These are phyloP conservation scores for Aurelia aurita DNA, from an alignment of 30 jellyfish, hydroid and myxozoan genomes.

Conservation along the genomic window DNA sequence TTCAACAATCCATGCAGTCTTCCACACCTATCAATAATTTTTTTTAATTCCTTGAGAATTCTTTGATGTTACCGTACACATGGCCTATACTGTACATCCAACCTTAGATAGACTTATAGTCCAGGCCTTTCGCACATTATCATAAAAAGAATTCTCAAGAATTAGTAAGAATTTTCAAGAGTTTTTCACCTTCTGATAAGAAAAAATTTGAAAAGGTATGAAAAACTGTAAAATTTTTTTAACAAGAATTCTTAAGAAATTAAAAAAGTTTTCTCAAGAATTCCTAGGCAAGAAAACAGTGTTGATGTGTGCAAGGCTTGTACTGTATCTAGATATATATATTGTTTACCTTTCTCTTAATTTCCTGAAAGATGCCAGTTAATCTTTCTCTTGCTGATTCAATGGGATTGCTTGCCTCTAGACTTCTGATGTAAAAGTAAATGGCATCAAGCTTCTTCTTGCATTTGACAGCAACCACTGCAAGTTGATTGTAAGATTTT, in stretches of 20 bases:
- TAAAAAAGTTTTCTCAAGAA: neutral
- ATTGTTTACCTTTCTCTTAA: slow-evolving; percentile 92
- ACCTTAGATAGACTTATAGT: no score
- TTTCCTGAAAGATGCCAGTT: slow-evolving; percentile 91
- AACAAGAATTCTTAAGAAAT: neutral
- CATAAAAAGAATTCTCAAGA: no score
- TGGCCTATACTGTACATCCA: no score
- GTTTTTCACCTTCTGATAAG: neutral
- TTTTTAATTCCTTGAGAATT: no score
- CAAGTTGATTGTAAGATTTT: slow-evolving; percentile 92
- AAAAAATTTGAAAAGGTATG: neutral
- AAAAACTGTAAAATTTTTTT: neutral
- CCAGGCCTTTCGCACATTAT: no score
- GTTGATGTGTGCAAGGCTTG: no score
- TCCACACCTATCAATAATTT: no score
- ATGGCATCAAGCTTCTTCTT: slow-evolving; percentile 93
- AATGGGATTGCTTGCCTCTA: slow-evolving; percentile 92
- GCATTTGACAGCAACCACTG: slow-evolving; percentile 87
- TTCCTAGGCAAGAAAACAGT: no score
- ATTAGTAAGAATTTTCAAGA: no score
- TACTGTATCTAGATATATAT: no score
- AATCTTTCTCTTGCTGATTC: slow-evolving; percentile 94
- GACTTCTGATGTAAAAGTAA: slow-evolving; percentile 86
- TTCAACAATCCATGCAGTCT: no score
- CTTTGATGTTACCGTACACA: no score